These are phyloP conservation scores for Pleuronectes platessa DNA, from an alignment of 2,113 vertebrate genomes.

Conservation along the genomic window DNA sequence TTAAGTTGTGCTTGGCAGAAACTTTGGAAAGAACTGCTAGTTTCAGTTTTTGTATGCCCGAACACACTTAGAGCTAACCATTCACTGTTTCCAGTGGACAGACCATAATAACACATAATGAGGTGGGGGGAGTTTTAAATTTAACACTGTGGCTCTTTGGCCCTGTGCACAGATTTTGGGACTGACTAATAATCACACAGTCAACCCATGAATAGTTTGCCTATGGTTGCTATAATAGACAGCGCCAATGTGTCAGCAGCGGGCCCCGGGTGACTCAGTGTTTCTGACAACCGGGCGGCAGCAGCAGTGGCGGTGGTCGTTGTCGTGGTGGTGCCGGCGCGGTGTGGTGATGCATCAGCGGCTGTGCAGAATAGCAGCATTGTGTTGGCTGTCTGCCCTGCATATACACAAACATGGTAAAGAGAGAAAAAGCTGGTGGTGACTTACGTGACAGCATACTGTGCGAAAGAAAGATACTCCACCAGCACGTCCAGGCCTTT, in stretches of 20 bases:
- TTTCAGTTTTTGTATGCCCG: not conserved
- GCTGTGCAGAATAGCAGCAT: constrained; percentile 67
- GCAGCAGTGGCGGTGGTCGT: not conserved
- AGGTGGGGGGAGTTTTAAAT: constrained; percentile 45
- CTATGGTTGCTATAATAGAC: constrained; percentile 66
- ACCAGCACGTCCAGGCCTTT: constrained; percentile 97
- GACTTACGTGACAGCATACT: constrained; percentile 98
- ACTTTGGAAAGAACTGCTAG: not conserved
- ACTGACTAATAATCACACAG: constrained; percentile 1
- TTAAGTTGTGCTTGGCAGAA: not conserved
- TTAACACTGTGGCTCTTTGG: constrained; percentile 50
- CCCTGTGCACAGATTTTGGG: constrained; percentile 58
- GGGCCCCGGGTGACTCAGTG: constrained; percentile 68
- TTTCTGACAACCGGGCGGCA: constrained; percentile 59
- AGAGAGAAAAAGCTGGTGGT: constrained; percentile 17
- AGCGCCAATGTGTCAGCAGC: constrained; percentile 65
- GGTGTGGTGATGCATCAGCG: constrained; percentile 54
- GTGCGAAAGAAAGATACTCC: constrained; percentile 98
- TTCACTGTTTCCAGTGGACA: constrained; percentile 61
- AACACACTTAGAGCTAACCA: not conserved
- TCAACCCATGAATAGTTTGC: not conserved
- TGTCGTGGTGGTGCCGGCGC: constrained; percentile 41
- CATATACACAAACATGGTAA: constrained; percentile 21
- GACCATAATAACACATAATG: constrained; percentile 69
- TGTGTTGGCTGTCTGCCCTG: constrained; percentile 61